phyloP scores from a whole-genome alignment of 2,113 vertebrate species.

The Chaetodon auriga region DNA sequence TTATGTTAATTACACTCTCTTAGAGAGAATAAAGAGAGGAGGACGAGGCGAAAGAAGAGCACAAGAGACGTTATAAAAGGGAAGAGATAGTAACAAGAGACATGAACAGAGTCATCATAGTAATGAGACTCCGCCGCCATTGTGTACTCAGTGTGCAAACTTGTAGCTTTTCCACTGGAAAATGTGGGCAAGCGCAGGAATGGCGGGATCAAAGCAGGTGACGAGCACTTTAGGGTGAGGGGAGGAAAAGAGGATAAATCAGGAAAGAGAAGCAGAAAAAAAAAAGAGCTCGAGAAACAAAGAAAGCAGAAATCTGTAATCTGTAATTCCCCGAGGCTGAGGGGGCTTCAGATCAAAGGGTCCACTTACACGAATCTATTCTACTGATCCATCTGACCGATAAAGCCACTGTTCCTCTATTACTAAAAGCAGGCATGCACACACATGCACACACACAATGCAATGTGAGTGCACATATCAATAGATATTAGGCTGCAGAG shows the following conservation, averaged over 20 bases:
- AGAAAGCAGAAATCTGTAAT: slow-evolving; percentile 55
- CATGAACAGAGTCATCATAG: slow-evolving; percentile 53
- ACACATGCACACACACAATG: slow-evolving; percentile 34
- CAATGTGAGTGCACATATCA: slow-evolving; percentile 20
- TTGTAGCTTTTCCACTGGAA: slow-evolving; percentile 37
- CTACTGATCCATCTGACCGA: slow-evolving; percentile 54
- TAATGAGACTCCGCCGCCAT: slow-evolving; percentile 65
- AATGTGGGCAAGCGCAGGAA: slow-evolving; percentile 35
- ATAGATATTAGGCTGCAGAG: not conserved
- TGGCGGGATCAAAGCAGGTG: slow-evolving; percentile 57
- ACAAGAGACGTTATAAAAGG: slow-evolving; percentile 41
- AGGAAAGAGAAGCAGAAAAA: not conserved
- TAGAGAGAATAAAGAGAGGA: slow-evolving; percentile 62
- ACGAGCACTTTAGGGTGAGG: slow-evolving; percentile 13
- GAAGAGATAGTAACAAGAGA: slow-evolving; percentile 41
- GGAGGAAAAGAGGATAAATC: slow-evolving; percentile 19
- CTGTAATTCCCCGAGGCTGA: slow-evolving; percentile 64
- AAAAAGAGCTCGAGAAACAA: slow-evolving; percentile 10
- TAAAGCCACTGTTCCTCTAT: slow-evolving; percentile 47
- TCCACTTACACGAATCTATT: slow-evolving; percentile 73
- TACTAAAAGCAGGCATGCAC: slow-evolving; percentile 18
- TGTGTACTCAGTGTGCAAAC: slow-evolving; percentile 31
- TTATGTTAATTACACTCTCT: slow-evolving; percentile 71
- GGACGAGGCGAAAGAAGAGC: not conserved
- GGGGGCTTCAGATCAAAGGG: slow-evolving; percentile 74